Conservation (phyloP, 2,888 invertebrate genomes). For the Drosophila helvetica region DNA sequence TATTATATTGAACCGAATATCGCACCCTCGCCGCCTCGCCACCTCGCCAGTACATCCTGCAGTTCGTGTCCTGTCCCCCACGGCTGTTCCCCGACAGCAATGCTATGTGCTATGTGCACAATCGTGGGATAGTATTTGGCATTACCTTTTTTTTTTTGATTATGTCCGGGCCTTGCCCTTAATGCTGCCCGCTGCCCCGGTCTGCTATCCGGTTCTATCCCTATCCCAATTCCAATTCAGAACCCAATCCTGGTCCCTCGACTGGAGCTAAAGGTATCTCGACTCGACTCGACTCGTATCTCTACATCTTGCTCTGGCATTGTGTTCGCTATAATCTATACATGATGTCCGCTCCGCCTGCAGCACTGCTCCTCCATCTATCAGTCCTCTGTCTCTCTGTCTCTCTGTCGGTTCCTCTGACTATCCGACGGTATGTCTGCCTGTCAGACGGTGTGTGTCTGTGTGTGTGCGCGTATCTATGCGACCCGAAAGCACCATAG, state of each 20-base stretch:
- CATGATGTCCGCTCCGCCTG: slow-evolving; percentile 50
- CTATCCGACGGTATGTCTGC: slow-evolving; percentile 24
- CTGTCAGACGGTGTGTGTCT: slow-evolving; percentile 23
- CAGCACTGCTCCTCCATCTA: slow-evolving; percentile 31
- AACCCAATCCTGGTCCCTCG: slow-evolving; percentile 25
- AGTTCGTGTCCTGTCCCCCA: not conserved
- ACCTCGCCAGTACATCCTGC: slow-evolving; percentile 31
- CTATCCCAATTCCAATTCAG: slow-evolving; percentile 15
- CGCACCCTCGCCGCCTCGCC: slow-evolving; percentile 26
- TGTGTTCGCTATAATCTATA: slow-evolving; percentile 72
- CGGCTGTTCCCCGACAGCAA: slow-evolving; percentile 17
- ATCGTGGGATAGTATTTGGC: slow-evolving; percentile 59
- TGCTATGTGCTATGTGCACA: no score
- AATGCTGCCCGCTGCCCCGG: slow-evolving; percentile 10
- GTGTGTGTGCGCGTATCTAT: slow-evolving; percentile 50
- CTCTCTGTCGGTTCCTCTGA: slow-evolving; percentile 27
- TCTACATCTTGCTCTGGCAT: slow-evolving; percentile 55
- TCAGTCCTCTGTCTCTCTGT: slow-evolving; percentile 6
- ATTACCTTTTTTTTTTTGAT: slow-evolving; percentile 71
- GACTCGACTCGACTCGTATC: slow-evolving; percentile 48
- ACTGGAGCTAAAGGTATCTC: slow-evolving; percentile 51
- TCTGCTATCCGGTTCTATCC: not conserved
- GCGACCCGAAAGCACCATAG: slow-evolving; percentile 74
- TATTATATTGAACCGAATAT: slow-evolving; percentile 71
- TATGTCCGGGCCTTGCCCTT: slow-evolving; percentile 53